Evolutionary conservation across 2,888 invertebrate genomes (phyloP).

Genomic region (Tromatobia lineatoria): DNA sequence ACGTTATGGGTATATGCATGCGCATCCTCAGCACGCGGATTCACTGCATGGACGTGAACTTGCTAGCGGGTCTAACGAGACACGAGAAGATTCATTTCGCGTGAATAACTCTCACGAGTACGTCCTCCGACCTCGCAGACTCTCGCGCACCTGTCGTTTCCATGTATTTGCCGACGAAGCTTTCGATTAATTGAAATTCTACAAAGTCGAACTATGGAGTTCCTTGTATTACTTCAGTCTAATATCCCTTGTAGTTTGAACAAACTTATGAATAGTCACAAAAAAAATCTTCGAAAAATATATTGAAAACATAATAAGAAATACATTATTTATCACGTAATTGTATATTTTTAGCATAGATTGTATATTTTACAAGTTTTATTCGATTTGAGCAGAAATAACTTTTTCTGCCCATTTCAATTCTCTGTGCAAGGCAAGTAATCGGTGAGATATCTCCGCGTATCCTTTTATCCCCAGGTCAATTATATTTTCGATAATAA

Average conservation of each 20-base stretch:
- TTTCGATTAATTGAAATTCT: conserved; percentile 52
- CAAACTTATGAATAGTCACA: background rate
- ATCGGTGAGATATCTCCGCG: too few species aligned
- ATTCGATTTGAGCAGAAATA: too few species aligned
- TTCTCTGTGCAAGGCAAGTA: too few species aligned
- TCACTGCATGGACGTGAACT: background rate
- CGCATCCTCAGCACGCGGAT: background rate
- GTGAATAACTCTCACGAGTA: conserved; percentile 26
- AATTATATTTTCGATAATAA: too few species aligned
- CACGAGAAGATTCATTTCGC: conserved; percentile 35
- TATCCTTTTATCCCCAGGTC: too few species aligned
- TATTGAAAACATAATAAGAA: too few species aligned
- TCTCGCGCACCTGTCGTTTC: conserved; percentile 21
- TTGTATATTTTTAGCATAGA: too few species aligned
- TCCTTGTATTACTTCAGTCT: background rate
- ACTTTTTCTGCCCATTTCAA: too few species aligned
- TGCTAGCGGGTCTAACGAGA: conserved; percentile 24
- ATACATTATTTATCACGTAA: too few species aligned
- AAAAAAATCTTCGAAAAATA: too few species aligned
- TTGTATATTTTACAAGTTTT: too few species aligned
- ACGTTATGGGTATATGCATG: conserved; percentile 3
- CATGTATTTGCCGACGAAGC: conserved; percentile 13
- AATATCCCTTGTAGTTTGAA: background rate
- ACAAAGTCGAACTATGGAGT: background rate
- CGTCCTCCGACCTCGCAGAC: conserved; percentile 40